A percentile compares a stretch with the other conserved stretches of the same genome.
phyloP scores from a whole-genome alignment of 1,140 invertebrate genomes.

The Tetramorium simillimum region DNA sequence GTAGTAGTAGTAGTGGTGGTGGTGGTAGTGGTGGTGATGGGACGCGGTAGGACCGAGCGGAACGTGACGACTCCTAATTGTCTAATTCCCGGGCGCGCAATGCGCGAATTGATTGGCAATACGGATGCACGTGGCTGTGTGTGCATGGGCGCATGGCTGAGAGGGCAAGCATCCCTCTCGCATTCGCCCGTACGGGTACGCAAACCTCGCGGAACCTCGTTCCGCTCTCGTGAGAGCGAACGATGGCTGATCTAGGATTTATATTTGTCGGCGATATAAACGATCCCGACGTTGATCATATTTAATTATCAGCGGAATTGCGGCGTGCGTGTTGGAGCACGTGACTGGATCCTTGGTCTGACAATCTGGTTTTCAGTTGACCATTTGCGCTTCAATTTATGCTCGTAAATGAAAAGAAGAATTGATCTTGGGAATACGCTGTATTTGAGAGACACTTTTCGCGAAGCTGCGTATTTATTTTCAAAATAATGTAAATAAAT shows the following conservation, averaged over 20 bases:
- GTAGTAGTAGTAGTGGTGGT: neutral
- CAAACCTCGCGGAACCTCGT: neutral
- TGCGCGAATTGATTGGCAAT: constrained; percentile 83
- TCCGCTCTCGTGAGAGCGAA: constrained; percentile 6
- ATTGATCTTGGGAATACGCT: neutral
- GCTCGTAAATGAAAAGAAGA: neutral
- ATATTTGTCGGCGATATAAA: constrained; percentile 51
- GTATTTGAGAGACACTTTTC: neutral
- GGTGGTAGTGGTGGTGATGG: constrained; percentile 32
- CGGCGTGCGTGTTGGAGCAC: neutral
- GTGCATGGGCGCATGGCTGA: constrained; percentile 20
- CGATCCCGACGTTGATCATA: neutral
- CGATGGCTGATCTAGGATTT: constrained; percentile 57
- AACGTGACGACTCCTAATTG: constrained; percentile 86
- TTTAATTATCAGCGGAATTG: constrained; percentile 22
- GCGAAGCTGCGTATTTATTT: neutral
- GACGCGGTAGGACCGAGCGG: constrained; percentile 60
- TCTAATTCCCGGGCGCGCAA: constrained; percentile 84
- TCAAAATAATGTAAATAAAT: neutral
- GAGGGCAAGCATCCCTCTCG: constrained; percentile 27
- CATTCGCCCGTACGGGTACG: neutral
- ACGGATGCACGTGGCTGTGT: constrained; percentile 64
- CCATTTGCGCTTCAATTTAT: neutral
- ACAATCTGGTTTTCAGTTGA: neutral
- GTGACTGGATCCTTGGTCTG: neutral